Percentiles rank a stretch among this genome's conserved stretches.
phyloP scores from a whole-genome alignment of 2,113 vertebrate genomes.

The Ictidomys tridecemlineatus region DNA sequence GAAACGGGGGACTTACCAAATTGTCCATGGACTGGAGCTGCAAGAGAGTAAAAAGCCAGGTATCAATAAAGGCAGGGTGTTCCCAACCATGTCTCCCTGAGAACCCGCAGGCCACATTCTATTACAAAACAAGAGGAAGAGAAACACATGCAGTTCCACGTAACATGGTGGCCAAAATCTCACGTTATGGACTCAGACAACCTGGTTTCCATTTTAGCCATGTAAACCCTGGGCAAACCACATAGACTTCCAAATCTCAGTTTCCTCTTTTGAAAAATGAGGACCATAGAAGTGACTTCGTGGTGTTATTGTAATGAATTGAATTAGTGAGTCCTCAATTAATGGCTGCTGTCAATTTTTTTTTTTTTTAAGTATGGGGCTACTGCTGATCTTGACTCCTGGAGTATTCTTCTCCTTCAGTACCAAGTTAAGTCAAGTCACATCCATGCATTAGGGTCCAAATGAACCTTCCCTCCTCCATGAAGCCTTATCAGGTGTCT shows the following conservation, averaged over 20 bases:
- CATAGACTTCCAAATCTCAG: not conserved
- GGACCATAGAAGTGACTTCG: not conserved
- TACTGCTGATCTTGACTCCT: not conserved
- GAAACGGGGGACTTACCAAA: conserved; percentile 50
- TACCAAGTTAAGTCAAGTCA: not conserved
- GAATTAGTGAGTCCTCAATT: not conserved
- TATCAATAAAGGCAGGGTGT: not conserved
- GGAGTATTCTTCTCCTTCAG: not conserved
- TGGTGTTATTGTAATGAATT: not conserved
- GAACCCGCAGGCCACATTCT: fast-evolving
- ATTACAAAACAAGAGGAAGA: not conserved
- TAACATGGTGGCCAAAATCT: not conserved
- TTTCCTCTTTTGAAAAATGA: not conserved
- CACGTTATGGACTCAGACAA: not conserved
- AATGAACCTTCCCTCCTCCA: not conserved
- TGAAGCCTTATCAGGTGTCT: not conserved
- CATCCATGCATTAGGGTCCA: not conserved
- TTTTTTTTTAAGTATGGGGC: not conserved
- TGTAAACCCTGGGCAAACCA: not conserved
- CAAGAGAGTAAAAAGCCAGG: conserved; percentile 12
- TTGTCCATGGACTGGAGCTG: not conserved
- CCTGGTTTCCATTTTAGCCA: not conserved
- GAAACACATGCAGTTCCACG: not conserved
- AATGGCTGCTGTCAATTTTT: not conserved
- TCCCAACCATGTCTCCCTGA: not conserved